phyloP scores from a whole-genome alignment of 2,797 vertebrate genomes.

The Streptopelia turtur region DNA sequence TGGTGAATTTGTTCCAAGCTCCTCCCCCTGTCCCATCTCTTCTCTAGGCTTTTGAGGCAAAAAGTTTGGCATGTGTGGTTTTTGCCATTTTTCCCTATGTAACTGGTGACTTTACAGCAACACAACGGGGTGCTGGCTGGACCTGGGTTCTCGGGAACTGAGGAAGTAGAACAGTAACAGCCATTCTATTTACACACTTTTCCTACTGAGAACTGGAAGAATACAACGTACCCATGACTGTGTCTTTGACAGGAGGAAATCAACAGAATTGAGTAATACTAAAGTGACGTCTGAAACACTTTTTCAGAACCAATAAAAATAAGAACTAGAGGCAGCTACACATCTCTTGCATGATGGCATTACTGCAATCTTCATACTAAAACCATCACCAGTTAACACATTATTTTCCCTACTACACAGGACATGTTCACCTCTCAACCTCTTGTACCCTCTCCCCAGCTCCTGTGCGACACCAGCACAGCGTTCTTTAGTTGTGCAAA shows the following conservation, averaged over 20 bases:
- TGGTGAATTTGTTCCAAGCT: background rate
- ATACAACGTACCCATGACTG: background rate
- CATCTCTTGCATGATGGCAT: background rate
- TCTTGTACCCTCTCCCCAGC: background rate
- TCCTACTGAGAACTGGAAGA: background rate
- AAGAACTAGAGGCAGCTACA: background rate
- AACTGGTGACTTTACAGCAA: background rate
- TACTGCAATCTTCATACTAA: background rate
- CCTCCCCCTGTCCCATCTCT: background rate
- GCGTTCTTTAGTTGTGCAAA: background rate
- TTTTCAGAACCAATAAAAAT: background rate
- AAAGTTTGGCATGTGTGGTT: background rate
- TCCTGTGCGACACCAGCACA: rapidly evolving
- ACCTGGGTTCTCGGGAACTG: rapidly evolving
- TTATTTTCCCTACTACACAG: background rate
- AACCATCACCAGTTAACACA: background rate
- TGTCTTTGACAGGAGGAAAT: background rate
- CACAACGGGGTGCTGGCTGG: background rate
- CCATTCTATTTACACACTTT: background rate
- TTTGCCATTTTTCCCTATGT: background rate
- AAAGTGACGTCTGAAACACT: background rate
- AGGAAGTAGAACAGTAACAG: background rate
- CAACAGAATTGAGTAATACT: background rate
- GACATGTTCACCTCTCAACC: background rate
- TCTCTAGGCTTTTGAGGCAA: background rate